Conservation (phyloP, 2,113 vertebrate genomes). For the Otis tarda region DNA sequence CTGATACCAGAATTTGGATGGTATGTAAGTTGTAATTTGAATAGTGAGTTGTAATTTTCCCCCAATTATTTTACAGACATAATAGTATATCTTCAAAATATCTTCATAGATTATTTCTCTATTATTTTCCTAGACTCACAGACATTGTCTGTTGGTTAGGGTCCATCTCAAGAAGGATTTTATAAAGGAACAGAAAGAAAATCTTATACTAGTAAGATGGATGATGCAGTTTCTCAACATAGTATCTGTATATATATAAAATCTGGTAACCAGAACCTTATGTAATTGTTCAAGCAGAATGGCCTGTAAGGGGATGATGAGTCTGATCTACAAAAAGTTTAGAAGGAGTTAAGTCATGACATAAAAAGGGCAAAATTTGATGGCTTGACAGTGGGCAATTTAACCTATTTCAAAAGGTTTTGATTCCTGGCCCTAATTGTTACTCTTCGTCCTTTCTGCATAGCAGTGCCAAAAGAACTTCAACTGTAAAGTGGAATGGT, state of each 20-base stretch:
- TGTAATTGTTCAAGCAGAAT: background rate
- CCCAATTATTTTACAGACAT: background rate
- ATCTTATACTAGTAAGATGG: background rate
- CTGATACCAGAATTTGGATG: background rate
- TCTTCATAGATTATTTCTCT: background rate
- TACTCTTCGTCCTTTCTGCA: background rate
- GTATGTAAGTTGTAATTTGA: background rate
- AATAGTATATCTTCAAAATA: background rate
- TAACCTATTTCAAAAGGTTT: background rate
- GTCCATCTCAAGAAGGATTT: background rate
- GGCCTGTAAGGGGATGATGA: background rate
- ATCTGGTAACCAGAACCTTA: background rate
- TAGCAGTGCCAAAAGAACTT: background rate
- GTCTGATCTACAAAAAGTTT: background rate
- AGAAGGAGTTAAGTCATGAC: background rate
- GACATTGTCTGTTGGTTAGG: background rate
- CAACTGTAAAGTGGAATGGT: background rate
- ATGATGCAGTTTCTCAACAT: background rate
- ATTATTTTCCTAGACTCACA: background rate
- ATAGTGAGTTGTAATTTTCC: background rate
- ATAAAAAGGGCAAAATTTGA: background rate
- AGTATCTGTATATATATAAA: background rate
- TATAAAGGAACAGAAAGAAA: background rate
- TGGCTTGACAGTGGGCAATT: background rate
- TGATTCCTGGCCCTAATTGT: background rate